A percentile compares a stretch with the other conserved stretches of the same genome.
phyloP scores from a whole-genome alignment of 2,797 vertebrate species.

The Neomorphus geoffroyi region DNA sequence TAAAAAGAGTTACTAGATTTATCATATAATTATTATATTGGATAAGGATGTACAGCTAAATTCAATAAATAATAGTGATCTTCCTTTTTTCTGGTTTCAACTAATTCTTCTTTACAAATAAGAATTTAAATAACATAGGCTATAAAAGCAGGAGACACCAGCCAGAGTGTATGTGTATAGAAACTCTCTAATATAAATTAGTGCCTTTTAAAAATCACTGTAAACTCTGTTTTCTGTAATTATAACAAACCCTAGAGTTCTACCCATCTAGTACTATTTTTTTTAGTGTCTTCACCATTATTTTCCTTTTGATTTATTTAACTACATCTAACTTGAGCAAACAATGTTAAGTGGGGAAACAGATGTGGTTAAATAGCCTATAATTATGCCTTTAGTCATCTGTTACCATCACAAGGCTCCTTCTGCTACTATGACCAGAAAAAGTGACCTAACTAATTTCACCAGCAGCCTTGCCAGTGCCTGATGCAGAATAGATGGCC shows the following conservation, averaged over 20 bases:
- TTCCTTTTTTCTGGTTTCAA: not conserved
- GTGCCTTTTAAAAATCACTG: slow-evolving; percentile 73
- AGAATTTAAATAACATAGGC: slow-evolving; percentile 61
- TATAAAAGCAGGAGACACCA: slow-evolving; percentile 56
- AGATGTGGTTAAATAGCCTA: slow-evolving; percentile 83
- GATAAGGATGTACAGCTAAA: slow-evolving; percentile 18
- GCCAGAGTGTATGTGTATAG: slow-evolving; percentile 64
- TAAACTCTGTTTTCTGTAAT: slow-evolving; percentile 81
- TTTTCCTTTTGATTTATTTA: slow-evolving; percentile 91
- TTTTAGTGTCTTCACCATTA: slow-evolving; percentile 77
- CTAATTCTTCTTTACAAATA: slow-evolving; percentile 38
- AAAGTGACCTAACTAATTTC: slow-evolving; percentile 83
- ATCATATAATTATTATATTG: slow-evolving; percentile 20
- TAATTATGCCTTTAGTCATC: slow-evolving; percentile 88
- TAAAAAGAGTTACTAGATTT: slow-evolving; percentile 20
- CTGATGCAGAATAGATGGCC: slow-evolving; percentile 78
- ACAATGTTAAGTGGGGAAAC: slow-evolving; percentile 91
- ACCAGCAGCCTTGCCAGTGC: slow-evolving; percentile 77
- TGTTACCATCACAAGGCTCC: slow-evolving; percentile 76
- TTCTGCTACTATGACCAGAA: slow-evolving; percentile 80
- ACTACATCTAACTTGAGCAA: slow-evolving; percentile 88
- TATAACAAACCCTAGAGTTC: slow-evolving; percentile 77
- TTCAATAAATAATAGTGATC: slow-evolving; percentile 22
- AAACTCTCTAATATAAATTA: slow-evolving; percentile 78
- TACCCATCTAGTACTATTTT: slow-evolving; percentile 75